Evolutionary conservation across 23 tunicate genomes (phyloP), one percentile per base, ranked within the genome.

Genomic region (Clavelina lepadiformis): DNA sequence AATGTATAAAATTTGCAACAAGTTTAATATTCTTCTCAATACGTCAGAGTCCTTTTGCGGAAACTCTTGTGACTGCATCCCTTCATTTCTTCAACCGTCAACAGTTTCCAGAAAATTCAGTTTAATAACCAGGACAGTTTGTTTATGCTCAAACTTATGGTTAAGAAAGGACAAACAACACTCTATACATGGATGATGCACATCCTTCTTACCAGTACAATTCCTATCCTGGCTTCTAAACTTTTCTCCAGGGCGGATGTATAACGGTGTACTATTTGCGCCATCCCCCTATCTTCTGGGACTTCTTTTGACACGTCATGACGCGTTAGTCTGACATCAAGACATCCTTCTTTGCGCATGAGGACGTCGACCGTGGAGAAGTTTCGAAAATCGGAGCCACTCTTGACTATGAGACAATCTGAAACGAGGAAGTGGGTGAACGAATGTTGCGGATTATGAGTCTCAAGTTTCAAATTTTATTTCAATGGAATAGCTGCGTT

Each of bases 341-440:
- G 44, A 25, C 74, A 68, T 0, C 82, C 88, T 52, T 64, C 68
- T 31, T 67, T 8, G 20, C 86, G 69, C 20, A 67, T 23, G 38
- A 36, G 38, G 15, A 88, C 27, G 56, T 82, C 91, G 38, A 91
- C 51, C 24, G 51, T 38, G 32, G 98, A 91, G 65, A 91, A 91
- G 6, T 77, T 71, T 18, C 81, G 75, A 64, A 91, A 91, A 29
- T 91, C 91, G 22, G 82, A 56, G 2, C 98, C 98, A 35, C 81
- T 70, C 70, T 91, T 91, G 30, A 91, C 44, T 7, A 75, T 53
- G 8, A 76, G 69, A 44, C 82, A 77, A 2, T 86, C 95, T 86
- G 62, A 55, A 71, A 27, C n/a, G n/a, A n/a, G n/a, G n/a, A 31
- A 60, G 49, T 20, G 32, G n/a, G n/a, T n/a, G n/a, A n/a, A n/a